Conservation (phyloP, 2,113 vertebrate genomes). For the Cephalopterus ornatus region DNA sequence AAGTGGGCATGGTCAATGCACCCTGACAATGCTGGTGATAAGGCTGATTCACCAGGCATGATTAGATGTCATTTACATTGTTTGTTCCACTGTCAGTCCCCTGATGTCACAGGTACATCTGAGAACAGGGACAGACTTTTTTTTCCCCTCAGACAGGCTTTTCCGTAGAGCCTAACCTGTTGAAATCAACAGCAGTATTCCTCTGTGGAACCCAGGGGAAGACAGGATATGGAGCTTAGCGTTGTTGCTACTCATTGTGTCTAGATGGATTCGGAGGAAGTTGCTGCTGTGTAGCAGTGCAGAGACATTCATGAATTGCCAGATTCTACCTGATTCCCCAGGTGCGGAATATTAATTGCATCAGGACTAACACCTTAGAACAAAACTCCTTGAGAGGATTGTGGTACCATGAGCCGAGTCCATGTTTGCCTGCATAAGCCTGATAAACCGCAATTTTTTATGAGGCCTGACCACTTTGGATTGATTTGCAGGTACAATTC, state of each 20-base stretch:
- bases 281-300: not conserved
- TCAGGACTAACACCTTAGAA: not conserved
- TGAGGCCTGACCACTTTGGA: not conserved
- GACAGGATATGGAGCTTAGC: not conserved
- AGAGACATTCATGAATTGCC: not conserved
- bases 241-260: fast-evolving
- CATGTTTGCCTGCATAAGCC: not conserved
- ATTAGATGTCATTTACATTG: constrained; percentile 31
- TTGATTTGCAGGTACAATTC: not conserved
- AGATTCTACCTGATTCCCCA: not conserved
- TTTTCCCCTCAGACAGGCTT: not conserved
- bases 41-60: not conserved
- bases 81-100: constrained; percentile 10
- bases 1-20: not conserved
- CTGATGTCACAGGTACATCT: constrained; percentile 12
- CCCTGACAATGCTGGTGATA: not conserved
- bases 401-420: not conserved
- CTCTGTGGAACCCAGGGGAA: not conserved
- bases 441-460: not conserved
- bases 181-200: not conserved
- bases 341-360: not conserved
- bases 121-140: not conserved
- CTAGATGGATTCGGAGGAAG: not conserved
- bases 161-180: not conserved
- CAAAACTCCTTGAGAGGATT: not conserved